A percentile compares a stretch with the other conserved stretches of the same genome.
phyloP scores from a whole-genome alignment of 2,113 vertebrate species.

The Mormoops blainvillei region DNA sequence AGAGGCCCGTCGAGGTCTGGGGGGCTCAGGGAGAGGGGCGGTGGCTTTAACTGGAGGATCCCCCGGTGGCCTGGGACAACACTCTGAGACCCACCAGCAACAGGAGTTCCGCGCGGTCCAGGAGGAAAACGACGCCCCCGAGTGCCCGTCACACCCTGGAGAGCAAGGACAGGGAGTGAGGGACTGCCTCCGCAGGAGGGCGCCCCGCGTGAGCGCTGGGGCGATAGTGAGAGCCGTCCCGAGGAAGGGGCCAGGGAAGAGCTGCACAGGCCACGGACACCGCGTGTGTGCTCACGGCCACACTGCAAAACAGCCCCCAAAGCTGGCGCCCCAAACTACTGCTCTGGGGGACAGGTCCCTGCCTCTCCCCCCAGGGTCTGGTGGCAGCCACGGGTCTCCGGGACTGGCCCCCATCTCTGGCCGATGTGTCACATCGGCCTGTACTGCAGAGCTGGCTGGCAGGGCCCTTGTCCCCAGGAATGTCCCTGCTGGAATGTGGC shows the following conservation, averaged over 20 bases:
- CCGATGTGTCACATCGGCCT: not conserved
- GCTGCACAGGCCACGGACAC: not conserved
- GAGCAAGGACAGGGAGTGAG: not conserved
- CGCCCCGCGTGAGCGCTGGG: rapidly evolving
- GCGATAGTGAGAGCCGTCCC: rapidly evolving
- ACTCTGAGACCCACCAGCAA: not conserved
- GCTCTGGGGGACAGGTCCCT: not conserved
- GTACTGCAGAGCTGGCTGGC: no score
- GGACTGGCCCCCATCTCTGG: no score
- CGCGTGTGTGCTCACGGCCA: no score
- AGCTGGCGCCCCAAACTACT: no score
- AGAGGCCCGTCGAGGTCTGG: not conserved
- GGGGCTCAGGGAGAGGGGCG: not conserved
- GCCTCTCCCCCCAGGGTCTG: not conserved
- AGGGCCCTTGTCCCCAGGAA: not conserved
- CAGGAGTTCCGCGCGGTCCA: not conserved
- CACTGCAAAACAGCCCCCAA: not conserved
- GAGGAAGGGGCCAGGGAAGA: not conserved
- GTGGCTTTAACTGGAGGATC: not conserved
- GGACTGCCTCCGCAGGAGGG: not conserved
- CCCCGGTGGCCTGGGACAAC: no score
- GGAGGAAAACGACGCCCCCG: rapidly evolving
- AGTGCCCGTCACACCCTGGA: not conserved
- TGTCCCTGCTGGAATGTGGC: rapidly evolving
- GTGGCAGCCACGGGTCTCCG: not conserved